Evolutionary conservation across 2,888 invertebrate species (phyloP), one percentile per base, ranked within the genome.

Genomic region (Leuctra nigra): DNA sequence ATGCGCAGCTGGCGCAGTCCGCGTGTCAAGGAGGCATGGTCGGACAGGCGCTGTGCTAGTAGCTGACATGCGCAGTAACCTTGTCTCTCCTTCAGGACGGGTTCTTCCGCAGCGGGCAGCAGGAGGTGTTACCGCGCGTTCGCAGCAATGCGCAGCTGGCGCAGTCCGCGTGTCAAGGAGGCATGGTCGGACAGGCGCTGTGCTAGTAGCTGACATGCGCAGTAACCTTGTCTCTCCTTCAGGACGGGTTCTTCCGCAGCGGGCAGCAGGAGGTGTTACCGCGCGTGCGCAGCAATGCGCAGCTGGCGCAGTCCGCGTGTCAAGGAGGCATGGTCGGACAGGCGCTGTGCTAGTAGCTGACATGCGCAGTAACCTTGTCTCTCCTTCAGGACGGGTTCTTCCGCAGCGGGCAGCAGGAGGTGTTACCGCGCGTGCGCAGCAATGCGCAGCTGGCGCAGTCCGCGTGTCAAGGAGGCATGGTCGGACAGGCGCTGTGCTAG

Each of bases 81-180:
- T n/a, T n/a, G n/a, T n/a, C n/a, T n/a, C 13, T 13, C 4, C 14
- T 16, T 7, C 39, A 39, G 39, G 39, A 39, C 18, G 39, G 39
- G 13, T 39, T 39, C 39, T 39, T 39, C 18, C 39, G 39, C 18
- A 18, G 18, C 13, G 39, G 39, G 18, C 16, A 63, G 1, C 59
- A 66, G 13, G 72, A 74, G 58, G 71, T 75, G 61, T 59, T 73
- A 7, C 73, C 73, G 2, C 68, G 65, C 36, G 61, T 38, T 20
- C 59, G 50, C 1, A 57, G 67, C 33, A 58, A 64, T 36, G 61
- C 66, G 23, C 58, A 63, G 39, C 33, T 68, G 14, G 65, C 64
- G 13, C 55, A 63, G 38, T 59, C 59, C 4, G 46, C 67, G 1
- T 69, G 69, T 55, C 62, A 60, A 60, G 64, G 58, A 62, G 66